Evolutionary conservation across 1,140 invertebrate species (phyloP), one percentile per base, ranked within the genome.

Genomic region (Philopotamus ludificatus): DNA sequence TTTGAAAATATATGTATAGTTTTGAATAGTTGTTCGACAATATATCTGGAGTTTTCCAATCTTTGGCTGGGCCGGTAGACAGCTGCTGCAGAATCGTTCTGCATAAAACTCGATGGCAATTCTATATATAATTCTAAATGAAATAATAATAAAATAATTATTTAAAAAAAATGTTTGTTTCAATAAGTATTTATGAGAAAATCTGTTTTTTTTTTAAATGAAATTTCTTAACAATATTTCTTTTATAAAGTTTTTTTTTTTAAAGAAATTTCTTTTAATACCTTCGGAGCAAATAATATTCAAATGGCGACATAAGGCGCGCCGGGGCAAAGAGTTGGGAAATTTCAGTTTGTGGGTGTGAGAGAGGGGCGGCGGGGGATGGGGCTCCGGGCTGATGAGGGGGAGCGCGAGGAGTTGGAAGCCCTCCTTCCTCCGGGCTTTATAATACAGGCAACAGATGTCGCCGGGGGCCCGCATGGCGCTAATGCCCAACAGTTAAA

Each of bases 351-450:
- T 71, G 72, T 72, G n/a, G 4, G 4, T 4, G 28, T 12, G 72
- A 72, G 71, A 70, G 71, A 65, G 68, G 67, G 70, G 72, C 4
- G 59, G 65, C 66, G 70, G 57, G 62, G 63, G 64, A 70, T 68
- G 65, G 70, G 72, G 42, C 55, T 45, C 45, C 54, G 41, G 39
- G 54, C 25, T 67, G 71, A 68, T 65, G 65, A 63, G 69, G 69
- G 72, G 66, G 60, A 71, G 72, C 68, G 68, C 61, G 72, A 70
- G 67, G 22, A 51, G 39, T 41, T 55, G 39, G 15, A 3, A 25
- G 18, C 28, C 23, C 39, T 22, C 34, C 41, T 34, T 59, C 20
- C 58, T 22, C 26, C 42, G 4, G 16, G 26, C 23, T 50, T 21
- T 21, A 28, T 15, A 53, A 50, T 22, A 23, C 26, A 57, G 53